A percentile compares a stretch with the other conserved stretches of the same genome.
phyloP scores from a whole-genome alignment of 2,888 invertebrate genomes.

The Encarsia formosa region DNA sequence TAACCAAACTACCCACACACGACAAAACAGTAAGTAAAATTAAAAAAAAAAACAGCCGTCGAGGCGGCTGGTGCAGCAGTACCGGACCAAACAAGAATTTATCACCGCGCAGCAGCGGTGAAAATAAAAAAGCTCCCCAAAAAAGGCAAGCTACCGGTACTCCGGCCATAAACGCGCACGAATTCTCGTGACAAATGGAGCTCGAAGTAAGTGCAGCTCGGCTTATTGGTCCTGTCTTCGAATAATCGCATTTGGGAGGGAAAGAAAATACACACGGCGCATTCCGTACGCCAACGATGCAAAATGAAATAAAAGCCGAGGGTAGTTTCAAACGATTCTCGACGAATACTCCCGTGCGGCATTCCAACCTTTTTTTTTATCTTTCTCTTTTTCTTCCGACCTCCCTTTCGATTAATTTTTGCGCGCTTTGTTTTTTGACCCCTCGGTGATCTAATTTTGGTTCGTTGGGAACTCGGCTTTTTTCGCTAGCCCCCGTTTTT shows the following conservation, averaged over 20 bases:
- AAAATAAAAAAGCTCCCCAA: background rate
- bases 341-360: slow-evolving; percentile 3
- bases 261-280: background rate
- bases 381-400: background rate
- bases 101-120: slow-evolving; percentile 4
- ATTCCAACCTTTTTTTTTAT: slow-evolving; percentile 19
- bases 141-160: background rate
- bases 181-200: slow-evolving; percentile 26
- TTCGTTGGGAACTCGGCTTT: background rate
- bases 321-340: slow-evolving; percentile 41
- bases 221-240: slow-evolving; percentile 18
- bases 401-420: background rate
- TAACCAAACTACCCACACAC: too few species aligned
- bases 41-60: background rate
- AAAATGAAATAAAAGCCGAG: slow-evolving; percentile 43
- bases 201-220: slow-evolving; percentile 9
- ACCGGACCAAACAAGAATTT: slow-evolving; percentile 17
- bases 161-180: background rate
- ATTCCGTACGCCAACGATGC: slow-evolving; percentile 7
- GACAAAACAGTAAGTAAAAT: too few species aligned
- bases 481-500: background rate
- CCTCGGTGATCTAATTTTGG: background rate
- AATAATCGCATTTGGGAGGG: slow-evolving; percentile 25
- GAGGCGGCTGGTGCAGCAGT: slow-evolving; percentile 4
- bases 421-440: background rate